phyloP scores from a whole-genome alignment of 2,797 vertebrate species.

The Poecilia gillii region DNA sequence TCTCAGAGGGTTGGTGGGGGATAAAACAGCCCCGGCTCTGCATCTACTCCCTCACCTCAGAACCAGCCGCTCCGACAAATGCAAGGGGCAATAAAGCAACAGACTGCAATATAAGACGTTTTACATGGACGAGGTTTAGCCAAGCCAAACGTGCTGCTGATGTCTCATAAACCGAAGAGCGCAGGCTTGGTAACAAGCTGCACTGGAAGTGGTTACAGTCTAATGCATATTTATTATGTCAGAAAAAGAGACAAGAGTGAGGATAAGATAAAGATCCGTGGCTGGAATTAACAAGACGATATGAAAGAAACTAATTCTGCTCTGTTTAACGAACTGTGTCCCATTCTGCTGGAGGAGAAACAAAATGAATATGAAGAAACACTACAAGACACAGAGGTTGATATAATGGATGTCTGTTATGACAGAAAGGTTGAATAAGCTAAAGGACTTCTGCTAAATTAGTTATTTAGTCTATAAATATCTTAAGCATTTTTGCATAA shows the following conservation, averaged over 20 bases:
- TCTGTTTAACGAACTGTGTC: not conserved
- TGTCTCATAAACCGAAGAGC: constrained; percentile 28
- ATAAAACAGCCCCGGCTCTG: constrained; percentile 49
- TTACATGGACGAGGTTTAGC: constrained; percentile 22
- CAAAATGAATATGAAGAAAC: not conserved
- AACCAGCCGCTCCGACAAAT: constrained; percentile 38
- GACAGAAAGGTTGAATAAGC: not conserved
- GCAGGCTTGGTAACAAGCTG: constrained; percentile 8
- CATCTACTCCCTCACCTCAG: constrained; percentile 46
- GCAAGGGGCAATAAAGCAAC: constrained; percentile 48
- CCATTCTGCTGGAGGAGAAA: not conserved
- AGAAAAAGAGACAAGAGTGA: not conserved
- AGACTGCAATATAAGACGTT: constrained; percentile 51
- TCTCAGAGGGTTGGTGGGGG: constrained; percentile 42
- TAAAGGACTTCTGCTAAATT: not conserved
- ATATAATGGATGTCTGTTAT: not conserved
- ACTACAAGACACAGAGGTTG: not conserved
- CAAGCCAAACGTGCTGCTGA: constrained; percentile 27
- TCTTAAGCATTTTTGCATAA: not conserved
- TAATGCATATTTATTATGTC: constrained; percentile 32
- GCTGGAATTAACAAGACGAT: constrained; percentile 5
- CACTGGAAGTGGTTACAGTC: constrained; percentile 7
- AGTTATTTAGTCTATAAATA: not conserved
- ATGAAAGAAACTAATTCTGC: not conserved
- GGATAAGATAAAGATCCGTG: not conserved